phyloP scores from a whole-genome alignment of 2,888 invertebrate genomes.

The Chaitophorus viminalis region DNA sequence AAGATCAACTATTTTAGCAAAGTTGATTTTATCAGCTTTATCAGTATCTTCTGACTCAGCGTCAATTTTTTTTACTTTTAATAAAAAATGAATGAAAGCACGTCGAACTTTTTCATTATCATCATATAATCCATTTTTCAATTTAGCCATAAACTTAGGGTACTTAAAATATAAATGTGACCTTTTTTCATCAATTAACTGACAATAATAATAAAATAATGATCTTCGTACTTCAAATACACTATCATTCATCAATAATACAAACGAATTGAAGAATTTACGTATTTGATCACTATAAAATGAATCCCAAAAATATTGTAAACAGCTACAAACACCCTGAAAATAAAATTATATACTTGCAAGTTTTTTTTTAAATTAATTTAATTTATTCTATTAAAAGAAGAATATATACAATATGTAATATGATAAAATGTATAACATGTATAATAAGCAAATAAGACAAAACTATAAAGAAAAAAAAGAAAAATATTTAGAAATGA shows the following conservation, averaged over 20 bases:
- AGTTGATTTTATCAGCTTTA: slow-evolving; percentile 50
- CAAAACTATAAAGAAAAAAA: no score
- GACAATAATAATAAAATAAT: slow-evolving; percentile 64
- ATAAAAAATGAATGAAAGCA: slow-evolving; percentile 65
- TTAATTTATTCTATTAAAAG: no score
- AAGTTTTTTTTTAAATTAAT: no score
- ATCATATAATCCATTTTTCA: slow-evolving; percentile 64
- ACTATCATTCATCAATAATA: slow-evolving; percentile 55
- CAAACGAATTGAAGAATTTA: slow-evolving; percentile 37
- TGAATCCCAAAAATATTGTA: slow-evolving; percentile 62
- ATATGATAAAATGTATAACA: no score
- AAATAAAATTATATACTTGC: slow-evolving; percentile 31
- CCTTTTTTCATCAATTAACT: slow-evolving; percentile 63
- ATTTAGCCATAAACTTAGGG: slow-evolving; percentile 63
- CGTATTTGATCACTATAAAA: slow-evolving; percentile 59
- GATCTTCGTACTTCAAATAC: slow-evolving; percentile 63
- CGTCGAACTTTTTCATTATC: slow-evolving; percentile 65
- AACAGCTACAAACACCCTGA: slow-evolving; percentile 61
- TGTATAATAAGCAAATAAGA: no score
- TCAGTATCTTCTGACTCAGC: not conserved
- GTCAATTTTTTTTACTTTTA: slow-evolving; percentile 63
- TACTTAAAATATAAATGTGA: slow-evolving; percentile 63
- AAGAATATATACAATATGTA: no score
- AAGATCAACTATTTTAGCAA: slow-evolving; percentile 64
- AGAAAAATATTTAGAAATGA: no score